Evolutionary conservation across 2,797 vertebrate genomes (phyloP), one percentile per base, ranked within the genome.

Genomic region (Phataginus tricuspis): DNA sequence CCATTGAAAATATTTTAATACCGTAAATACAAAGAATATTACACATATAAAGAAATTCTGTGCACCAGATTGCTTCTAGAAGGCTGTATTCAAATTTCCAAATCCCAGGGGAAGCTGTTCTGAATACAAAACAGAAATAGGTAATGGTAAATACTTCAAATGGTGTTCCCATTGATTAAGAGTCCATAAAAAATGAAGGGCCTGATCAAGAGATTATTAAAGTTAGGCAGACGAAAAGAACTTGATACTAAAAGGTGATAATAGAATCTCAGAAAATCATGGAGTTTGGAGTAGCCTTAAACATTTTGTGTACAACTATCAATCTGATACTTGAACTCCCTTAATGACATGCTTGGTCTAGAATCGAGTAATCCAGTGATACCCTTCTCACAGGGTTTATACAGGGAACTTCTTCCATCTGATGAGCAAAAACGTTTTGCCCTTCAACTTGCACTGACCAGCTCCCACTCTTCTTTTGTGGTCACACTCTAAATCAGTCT

Each of bases 121-220:
- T 66, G 64, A 83, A 68, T 31, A 75, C n/a, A 53, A 51, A 69
- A 75, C n/a, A 53, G 57, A 69, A 92, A 78, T 23, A 42, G 25
- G 51, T 64, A 90, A 0, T 77, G 45, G 37, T 49, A 77, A 68
- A 55, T 64, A 72, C n/a, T 61, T 75, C 18, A 92, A 86, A 90
- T 39, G 37, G 34, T 14, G 2, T 34, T 63, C 11, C 42, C 74
- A 27, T 68, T 90, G 63, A 55, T 55, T 92, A 64, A 2, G n/a
- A 83, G 31, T 10, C 83, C 7, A 39, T 51, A 51, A 45, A 91
- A 82, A 42, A 42, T 25, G n/a, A 61, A 69, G 49, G 49, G 19
- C 23, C 29, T 53, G 7, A 79, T 61, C 42, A 91, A 94, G 78
- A 88, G 37, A n/a, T 75, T 51, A 64, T 64, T 80, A 90, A 55